phyloP scores from a whole-genome alignment of 1,140 invertebrate genomes.

The Zaprionus ghesquierei region DNA sequence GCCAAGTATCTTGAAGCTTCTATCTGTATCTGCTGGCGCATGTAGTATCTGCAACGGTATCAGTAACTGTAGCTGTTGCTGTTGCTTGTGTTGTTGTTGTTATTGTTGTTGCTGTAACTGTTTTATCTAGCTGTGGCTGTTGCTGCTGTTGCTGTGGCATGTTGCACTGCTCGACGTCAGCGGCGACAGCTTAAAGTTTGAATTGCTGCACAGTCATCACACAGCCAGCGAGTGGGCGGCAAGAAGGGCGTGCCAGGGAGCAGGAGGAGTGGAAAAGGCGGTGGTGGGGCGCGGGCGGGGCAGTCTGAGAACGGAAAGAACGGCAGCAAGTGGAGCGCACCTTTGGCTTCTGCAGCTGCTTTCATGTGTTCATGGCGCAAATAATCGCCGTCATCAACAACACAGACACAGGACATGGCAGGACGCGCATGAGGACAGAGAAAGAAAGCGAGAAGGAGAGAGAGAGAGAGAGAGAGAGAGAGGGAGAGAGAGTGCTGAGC shows the following conservation, averaged over 20 bases:
- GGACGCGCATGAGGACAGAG: slow-evolving; percentile 21
- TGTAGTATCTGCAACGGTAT: slow-evolving; percentile 18
- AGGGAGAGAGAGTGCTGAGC: not conserved
- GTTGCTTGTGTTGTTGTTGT: not conserved
- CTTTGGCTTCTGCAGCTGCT: slow-evolving; percentile 68
- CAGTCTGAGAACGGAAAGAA: slow-evolving; percentile 27
- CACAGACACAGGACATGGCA: slow-evolving; percentile 38
- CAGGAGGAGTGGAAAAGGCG: not conserved
- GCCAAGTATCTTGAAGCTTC: slow-evolving; percentile 36
- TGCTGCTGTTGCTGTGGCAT: not conserved
- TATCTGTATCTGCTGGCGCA: not conserved
- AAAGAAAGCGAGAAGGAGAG: not conserved
- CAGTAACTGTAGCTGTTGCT: not conserved
- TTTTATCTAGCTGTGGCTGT: slow-evolving; percentile 1
- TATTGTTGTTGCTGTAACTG: not conserved
- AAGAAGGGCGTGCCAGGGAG: not conserved
- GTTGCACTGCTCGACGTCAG: slow-evolving; percentile 57
- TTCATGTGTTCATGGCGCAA: slow-evolving; percentile 76
- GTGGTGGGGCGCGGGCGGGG: not conserved
- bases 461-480: not conserved
- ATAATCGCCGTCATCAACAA: slow-evolving; percentile 76
- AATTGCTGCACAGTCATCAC: slow-evolving; percentile 65
- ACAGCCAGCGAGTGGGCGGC: not conserved
- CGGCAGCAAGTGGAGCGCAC: slow-evolving; percentile 66
- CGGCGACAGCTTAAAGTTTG: slow-evolving; percentile 70